Percentiles rank a stretch among this genome's conserved stretches.
Evolutionary conservation across 1,140 invertebrate species (phyloP).

Genomic region (Aphaenogaster rudis): DNA sequence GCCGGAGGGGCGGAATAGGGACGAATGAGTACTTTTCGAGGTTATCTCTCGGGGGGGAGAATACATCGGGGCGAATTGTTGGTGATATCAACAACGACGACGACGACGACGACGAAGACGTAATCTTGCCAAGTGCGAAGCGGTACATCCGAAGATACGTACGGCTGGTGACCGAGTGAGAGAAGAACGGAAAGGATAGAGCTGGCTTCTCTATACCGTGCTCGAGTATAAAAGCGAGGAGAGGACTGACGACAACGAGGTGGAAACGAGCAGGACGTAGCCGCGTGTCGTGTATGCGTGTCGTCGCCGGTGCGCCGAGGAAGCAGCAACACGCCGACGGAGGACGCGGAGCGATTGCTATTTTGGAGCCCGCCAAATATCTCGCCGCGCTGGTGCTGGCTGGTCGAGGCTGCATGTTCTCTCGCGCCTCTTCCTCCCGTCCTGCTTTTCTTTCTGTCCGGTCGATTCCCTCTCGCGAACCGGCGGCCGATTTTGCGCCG

Average conservation of each 20-base stretch:
- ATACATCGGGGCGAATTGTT: slow-evolving; percentile 33
- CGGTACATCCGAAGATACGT: slow-evolving; percentile 67
- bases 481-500: slow-evolving; percentile 69
- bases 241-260: slow-evolving; percentile 13
- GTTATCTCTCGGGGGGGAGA: slow-evolving; percentile 63
- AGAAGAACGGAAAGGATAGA: slow-evolving; percentile 29
- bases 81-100: slow-evolving; percentile 33
- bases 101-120: slow-evolving; percentile 33
- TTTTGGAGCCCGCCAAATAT: slow-evolving; percentile 79
- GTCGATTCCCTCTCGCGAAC: slow-evolving; percentile 44
- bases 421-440: slow-evolving; percentile 64
- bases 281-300: slow-evolving; percentile 3
- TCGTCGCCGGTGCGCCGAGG: slow-evolving; percentile 33
- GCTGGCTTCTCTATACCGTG: neutral
- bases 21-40: slow-evolving; percentile 46
- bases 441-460: slow-evolving; percentile 35
- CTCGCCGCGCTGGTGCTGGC: slow-evolving; percentile 52
- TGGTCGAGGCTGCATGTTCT: slow-evolving; percentile 43
- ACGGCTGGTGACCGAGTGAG: slow-evolving; percentile 67
- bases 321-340: slow-evolving; percentile 54
- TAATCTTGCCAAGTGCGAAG: slow-evolving; percentile 62
- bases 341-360: slow-evolving; percentile 73
- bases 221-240: slow-evolving; percentile 20
- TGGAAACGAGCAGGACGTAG: slow-evolving; percentile 25
- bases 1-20: slow-evolving; percentile 23